Evolutionary conservation across 2,113 vertebrate species (phyloP).

Genomic region (Peucedramus taeniatus): DNA sequence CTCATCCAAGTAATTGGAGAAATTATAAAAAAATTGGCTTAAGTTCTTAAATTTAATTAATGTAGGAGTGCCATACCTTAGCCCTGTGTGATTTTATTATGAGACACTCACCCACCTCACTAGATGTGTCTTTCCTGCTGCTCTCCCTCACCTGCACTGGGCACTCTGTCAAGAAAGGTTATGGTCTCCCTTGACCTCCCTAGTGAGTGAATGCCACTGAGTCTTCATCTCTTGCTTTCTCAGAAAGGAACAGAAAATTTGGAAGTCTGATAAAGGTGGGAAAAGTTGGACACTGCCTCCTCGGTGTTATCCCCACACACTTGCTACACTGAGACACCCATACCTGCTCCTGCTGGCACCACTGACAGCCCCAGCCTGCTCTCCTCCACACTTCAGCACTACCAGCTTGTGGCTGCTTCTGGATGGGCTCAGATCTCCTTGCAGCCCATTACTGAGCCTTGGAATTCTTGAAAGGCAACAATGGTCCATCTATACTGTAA

Average conservation of each 20-base stretch:
- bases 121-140: neutral
- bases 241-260: neutral
- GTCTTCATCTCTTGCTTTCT: neutral
- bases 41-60: neutral
- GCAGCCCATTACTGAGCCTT: neutral
- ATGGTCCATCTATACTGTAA: neutral
- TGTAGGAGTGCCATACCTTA: neutral
- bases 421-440: neutral
- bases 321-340: accelerated
- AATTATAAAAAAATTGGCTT: neutral
- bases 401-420: neutral
- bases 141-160: neutral
- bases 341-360: neutral
- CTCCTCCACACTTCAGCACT: neutral
- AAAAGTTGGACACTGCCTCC: neutral
- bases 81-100: neutral
- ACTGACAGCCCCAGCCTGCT: neutral
- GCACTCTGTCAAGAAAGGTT: neutral
- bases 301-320: neutral
- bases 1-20: neutral
- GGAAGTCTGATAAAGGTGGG: neutral
- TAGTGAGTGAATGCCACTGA: neutral
- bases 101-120: neutral
- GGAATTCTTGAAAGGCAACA: neutral
- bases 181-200: neutral